Evolutionary conservation across 2,888 invertebrate genomes (phyloP), one percentile per base, ranked within the genome.

Genomic region (Melanostoma mellinum): DNA sequence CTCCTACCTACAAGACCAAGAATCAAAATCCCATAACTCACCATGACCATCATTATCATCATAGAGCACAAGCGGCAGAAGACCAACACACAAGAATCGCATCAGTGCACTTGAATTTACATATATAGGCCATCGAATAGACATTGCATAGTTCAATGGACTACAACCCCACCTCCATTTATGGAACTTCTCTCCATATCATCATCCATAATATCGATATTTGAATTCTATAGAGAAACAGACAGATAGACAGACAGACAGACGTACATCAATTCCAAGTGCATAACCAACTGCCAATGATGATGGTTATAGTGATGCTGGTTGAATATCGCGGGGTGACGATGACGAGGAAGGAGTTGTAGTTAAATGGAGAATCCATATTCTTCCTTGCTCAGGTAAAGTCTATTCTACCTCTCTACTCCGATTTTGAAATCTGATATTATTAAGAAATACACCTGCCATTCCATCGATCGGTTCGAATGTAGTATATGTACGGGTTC

Each of bases 91-190:
- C 20, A 72, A 75, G 58, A 53, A 50, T 56, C 6, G 44, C 30
- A 44, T 52, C 9, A 63, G 48, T 72, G 81, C 72, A 81, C 82
- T 82, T 74, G 58, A 78, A 84, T 79, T 84, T 84, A 84, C 84
- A 84, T 79, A 84, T 84, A 84, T 84, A 84, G 79, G 84, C 79
- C 84, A 84, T 74, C 52, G 73, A 82, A 82, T 74, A 63, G 82
- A 82, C 68, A 68, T 55, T 65, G 67, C 67, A 10, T 10, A 71
- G 84, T 79, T 84, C 84, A 79, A 79, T 75, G 84, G 79, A 79
- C 79, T 75, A 36, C 84, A 84, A 79, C 69, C 74, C 79, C 84
- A 75, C 74, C 79, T 71, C 65, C 84, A 67, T 79, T 65, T 71
- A 61, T 42, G 75, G 71, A 61, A 71, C 63, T 63, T 53, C 63